phyloP scores from a whole-genome alignment of 2,888 invertebrate species.

The Fabriciana adippe region DNA sequence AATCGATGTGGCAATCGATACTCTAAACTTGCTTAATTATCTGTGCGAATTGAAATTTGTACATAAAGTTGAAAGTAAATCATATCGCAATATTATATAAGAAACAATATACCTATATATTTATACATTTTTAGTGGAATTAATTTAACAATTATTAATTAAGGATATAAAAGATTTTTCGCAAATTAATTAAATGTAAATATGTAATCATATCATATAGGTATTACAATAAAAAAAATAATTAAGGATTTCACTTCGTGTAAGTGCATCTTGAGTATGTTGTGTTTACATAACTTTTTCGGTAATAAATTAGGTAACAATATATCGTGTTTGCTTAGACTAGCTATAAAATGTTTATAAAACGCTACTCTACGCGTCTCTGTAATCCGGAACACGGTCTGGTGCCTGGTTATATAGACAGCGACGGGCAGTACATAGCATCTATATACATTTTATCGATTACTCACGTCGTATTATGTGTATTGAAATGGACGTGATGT shows the following conservation, averaged over 20 bases:
- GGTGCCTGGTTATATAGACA: slow-evolving; percentile 21
- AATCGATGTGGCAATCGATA: slow-evolving; percentile 68
- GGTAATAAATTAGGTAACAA: not conserved
- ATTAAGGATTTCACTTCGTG: no score
- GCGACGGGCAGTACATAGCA: slow-evolving; percentile 41
- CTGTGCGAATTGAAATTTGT: slow-evolving; percentile 2
- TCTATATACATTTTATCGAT: slow-evolving; percentile 59
- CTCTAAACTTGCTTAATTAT: slow-evolving; percentile 17
- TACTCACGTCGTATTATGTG: slow-evolving; percentile 51
- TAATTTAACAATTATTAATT: no score
- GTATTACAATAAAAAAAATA: no score
- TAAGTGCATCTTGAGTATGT: no score
- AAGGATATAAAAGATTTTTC: no score
- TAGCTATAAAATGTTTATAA: slow-evolving; percentile 2
- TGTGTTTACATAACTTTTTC: no score
- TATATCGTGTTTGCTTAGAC: not conserved
- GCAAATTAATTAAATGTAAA: no score
- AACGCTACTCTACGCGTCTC: slow-evolving; percentile 27
- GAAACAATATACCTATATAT: no score
- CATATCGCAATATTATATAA: no score
- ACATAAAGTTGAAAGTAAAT: no score
- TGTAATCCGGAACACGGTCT: slow-evolving; percentile 22
- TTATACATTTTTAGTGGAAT: no score
- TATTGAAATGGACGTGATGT: slow-evolving; percentile 50
- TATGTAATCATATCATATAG: no score